phyloP scores from a whole-genome alignment of 2,888 invertebrate species.

The Drosophila buzzatii region DNA sequence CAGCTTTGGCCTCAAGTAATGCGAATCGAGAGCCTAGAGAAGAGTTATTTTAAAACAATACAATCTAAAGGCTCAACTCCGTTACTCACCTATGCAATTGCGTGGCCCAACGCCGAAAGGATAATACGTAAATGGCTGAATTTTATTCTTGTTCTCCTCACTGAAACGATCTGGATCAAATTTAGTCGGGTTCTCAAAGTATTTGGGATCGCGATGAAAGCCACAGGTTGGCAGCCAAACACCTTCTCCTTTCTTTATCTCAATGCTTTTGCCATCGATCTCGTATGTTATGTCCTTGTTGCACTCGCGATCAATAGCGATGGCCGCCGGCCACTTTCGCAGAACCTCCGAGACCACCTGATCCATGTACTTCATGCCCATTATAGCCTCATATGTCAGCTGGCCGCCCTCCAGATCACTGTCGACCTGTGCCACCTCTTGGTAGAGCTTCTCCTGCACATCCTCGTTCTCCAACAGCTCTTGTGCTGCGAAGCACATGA shows the following conservation, averaged over 20 bases:
- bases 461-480: conserved; percentile 88
- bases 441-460: conserved; percentile 86
- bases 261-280: conserved; percentile 69
- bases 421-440: conserved; percentile 86
- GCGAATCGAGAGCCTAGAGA: conserved; percentile 82
- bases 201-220: conserved; percentile 86
- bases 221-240: conserved; percentile 84
- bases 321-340: conserved; percentile 86
- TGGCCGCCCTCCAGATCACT: conserved; percentile 85
- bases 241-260: conserved; percentile 75
- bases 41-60: neutral
- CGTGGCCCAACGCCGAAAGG: conserved; percentile 88
- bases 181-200: conserved; percentile 86
- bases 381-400: conserved; percentile 87
- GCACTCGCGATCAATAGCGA: conserved; percentile 86
- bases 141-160: conserved; percentile 87
- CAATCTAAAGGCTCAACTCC: too few relatives aligned
- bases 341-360: conserved; percentile 86
- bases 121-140: conserved; percentile 85
- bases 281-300: conserved; percentile 86
- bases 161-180: conserved; percentile 88
- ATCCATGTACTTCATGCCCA: conserved; percentile 88
- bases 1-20: conserved; percentile 82
- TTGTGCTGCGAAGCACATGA: conserved; percentile 86
- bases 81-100: conserved; percentile 87